Percentiles rank a stretch among this genome's conserved stretches.
Evolutionary conservation across 2,113 vertebrate species (phyloP).

Genomic region (Microtus oregoni): DNA sequence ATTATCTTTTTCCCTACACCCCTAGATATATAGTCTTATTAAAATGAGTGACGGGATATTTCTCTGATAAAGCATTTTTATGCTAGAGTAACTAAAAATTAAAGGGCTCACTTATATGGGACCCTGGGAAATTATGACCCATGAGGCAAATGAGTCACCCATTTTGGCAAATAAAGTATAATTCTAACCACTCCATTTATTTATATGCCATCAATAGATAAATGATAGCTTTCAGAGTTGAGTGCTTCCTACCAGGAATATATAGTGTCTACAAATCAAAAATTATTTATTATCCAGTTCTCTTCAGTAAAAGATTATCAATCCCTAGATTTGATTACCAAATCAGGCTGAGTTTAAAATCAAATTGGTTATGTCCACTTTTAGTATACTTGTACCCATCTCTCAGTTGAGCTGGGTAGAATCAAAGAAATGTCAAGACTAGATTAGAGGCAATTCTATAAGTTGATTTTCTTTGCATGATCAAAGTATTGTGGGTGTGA

Average conservation of each 20-base stretch:
- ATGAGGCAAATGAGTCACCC: not conserved
- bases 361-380: not conserved
- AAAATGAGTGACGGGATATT: not conserved
- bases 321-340: not conserved
- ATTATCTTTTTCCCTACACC: not conserved
- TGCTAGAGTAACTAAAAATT: not conserved
- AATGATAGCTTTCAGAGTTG: not conserved
- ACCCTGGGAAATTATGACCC: not conserved
- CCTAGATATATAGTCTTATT: not conserved
- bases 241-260: not conserved
- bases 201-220: not conserved
- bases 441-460: not conserved
- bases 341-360: slow-evolving; percentile 30
- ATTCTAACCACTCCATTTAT: not conserved
- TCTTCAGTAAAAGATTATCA: not conserved
- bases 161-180: slow-evolving; percentile 34
- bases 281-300: slow-evolving; percentile 35
- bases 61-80: slow-evolving; percentile 12
- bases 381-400: not conserved
- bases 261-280: not conserved
- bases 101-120: slow-evolving; percentile 16
- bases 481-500: not conserved
- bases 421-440: slow-evolving; percentile 17
- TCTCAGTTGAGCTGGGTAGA: not conserved
- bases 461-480: not conserved